Conservation (phyloP, 2,113 vertebrate species). For the Podarcis raffonei region DNA sequence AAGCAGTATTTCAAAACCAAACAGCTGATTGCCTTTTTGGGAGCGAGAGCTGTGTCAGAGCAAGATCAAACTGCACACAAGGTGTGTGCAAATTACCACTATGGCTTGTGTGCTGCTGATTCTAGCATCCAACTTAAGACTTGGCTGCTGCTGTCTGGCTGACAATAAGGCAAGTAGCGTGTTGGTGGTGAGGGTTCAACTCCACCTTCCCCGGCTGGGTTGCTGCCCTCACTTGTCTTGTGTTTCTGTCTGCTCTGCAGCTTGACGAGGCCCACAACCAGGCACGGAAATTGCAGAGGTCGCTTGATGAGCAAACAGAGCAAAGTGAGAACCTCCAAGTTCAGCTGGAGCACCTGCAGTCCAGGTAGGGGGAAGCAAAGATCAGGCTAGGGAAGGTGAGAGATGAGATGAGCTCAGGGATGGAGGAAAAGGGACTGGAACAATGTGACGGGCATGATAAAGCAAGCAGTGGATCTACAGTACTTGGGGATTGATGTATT, state of each 20-base stretch:
- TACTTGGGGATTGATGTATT: neutral
- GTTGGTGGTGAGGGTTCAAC: too few relatives aligned
- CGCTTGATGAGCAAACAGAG: conserved; percentile 91
- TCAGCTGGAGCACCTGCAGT: conserved; percentile 90
- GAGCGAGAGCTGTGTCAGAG: too few relatives aligned
- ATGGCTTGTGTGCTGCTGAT: neutral
- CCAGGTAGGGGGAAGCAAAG: conserved; percentile 76
- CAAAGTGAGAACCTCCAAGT: conserved; percentile 90
- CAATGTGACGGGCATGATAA: rapidly evolving
- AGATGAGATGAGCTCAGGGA: too few relatives aligned
- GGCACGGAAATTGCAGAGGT: conserved; percentile 87
- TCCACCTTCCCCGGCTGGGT: too few relatives aligned
- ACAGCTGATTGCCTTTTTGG: too few relatives aligned
- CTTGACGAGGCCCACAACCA: conserved; percentile 89
- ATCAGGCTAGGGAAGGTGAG: neutral
- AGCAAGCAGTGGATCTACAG: too few relatives aligned
- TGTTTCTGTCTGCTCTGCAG: conserved; percentile 54
- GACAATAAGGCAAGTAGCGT: rapidly evolving
- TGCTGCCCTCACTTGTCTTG: neutral
- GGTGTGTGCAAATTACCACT: neutral
- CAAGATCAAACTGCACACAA: neutral
- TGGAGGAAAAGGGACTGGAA: too few relatives aligned
- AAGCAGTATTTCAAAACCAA: too few relatives aligned
- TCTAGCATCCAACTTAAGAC: neutral
- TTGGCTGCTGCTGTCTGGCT: neutral